Percentiles rank a stretch among this genome's conserved stretches.
Conservation (phyloP, 2,797 vertebrate species). For the Arrhamphus sclerolepis region DNA sequence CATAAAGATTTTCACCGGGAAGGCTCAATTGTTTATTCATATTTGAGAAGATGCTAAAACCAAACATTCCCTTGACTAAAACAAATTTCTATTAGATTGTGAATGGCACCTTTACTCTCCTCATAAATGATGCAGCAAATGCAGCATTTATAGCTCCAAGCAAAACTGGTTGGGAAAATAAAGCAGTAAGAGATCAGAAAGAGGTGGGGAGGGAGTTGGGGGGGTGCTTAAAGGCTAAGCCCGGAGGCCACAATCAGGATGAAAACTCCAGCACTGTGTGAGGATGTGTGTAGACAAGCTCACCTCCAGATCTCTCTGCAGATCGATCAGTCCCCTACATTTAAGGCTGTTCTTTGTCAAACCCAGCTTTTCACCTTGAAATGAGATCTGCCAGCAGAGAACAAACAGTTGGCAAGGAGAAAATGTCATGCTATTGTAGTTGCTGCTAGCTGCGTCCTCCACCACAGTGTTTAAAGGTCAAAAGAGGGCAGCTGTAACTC, state of each 20-base stretch:
- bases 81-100: neutral
- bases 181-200: slow-evolving; percentile 11
- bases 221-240: slow-evolving; percentile 4
- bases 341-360: slow-evolving; percentile 56
- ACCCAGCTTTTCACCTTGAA: slow-evolving; percentile 49
- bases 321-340: slow-evolving; percentile 49
- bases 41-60: slow-evolving; percentile 3
- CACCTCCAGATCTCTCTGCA: slow-evolving; percentile 29
- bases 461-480: slow-evolving; percentile 64
- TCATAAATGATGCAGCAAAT: slow-evolving; percentile 4
- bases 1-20: slow-evolving; percentile 2
- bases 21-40: slow-evolving; percentile 2
- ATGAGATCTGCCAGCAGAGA: slow-evolving; percentile 55
- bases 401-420: slow-evolving; percentile 50
- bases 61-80: neutral
- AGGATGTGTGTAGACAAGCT: slow-evolving; percentile 38
- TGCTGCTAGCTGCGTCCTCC: slow-evolving; percentile 17
- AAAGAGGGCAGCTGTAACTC: slow-evolving; percentile 51
- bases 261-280: slow-evolving; percentile 21
- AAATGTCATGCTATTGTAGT: slow-evolving; percentile 35
- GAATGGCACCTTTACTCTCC: neutral
- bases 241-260: slow-evolving; percentile 19
- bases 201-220: neutral
- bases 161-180: slow-evolving; percentile 1
- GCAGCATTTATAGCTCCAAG: neutral